Evolutionary conservation across 92 coral and sea anemone genomes (phyloP), one percentile per base, ranked within the genome.

Genomic region (Siderastrea radians): DNA sequence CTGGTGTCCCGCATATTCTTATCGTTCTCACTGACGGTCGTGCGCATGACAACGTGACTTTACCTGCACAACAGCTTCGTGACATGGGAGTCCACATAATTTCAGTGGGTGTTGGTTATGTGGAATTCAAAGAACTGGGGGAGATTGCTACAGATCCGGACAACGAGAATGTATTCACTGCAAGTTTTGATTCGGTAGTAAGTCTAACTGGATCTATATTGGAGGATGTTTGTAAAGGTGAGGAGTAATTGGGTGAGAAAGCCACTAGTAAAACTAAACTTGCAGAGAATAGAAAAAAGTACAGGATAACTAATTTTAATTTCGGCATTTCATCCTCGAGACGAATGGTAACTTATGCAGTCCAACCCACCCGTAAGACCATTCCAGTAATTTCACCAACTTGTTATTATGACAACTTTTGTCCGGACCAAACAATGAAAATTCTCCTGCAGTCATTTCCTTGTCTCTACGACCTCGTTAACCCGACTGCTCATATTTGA

Each of bases 81-180:
- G 79, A 86, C 5, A 48, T 44, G 51, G 90, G 90, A 1, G 90
- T 72, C 5, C 90, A 77, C 45, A 86, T 86, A 9, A 77, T 86
- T 9, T n/a, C 76, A n/a, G 84, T 86, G 79, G 90, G 90, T 68
- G 84, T 86, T n/a, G 90, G 90, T 26, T 16, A 72, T 11, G 71
- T 80, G 44, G 87, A 64, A 14, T 15, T 72, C 12, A 8, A 16
- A 11, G 75, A 83, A 26, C 87, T 83, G 14, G 26, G 72, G 46
- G 87, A 71, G 6, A 83, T 83, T 44, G 87, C 87, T 5, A 70
- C 80, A 5, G 79, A 83, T 10, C 87, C 87, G 5, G 80, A 72
- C 65, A 67, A 48, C 3, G 80, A 74, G 2, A 71, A 83, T 72
- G 80, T 83, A 12, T 80, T 80, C 49, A 68, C 53, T 47, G 45